These are phyloP conservation scores for Ostrea denselamellosa DNA, from an alignment of 1,140 invertebrate species.

Conservation along the genomic window DNA sequence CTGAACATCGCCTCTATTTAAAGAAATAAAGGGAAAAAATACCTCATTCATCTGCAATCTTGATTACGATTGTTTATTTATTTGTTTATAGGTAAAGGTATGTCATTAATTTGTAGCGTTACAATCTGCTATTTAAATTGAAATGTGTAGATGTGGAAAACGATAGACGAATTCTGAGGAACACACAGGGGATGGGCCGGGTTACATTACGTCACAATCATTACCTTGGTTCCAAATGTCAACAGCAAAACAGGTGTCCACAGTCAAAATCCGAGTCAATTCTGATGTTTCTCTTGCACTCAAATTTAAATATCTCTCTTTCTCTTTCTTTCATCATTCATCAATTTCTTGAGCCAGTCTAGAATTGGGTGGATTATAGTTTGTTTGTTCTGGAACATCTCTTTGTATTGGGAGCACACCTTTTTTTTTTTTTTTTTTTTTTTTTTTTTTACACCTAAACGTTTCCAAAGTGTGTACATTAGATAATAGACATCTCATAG, in stretches of 20 bases:
- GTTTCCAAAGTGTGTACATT: not conserved
- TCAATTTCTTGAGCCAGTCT: not conserved
- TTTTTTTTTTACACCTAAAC: not conserved
- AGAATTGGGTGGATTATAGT: not conserved
- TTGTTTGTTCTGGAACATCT: conserved; percentile 6
- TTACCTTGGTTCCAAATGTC: conserved; percentile 24
- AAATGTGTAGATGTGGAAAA: not conserved
- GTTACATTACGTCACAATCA: not conserved
- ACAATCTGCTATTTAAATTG: conserved; percentile 20
- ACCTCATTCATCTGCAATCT: conserved; percentile 16
- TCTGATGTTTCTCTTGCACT: not conserved
- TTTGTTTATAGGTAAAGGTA: conserved; percentile 26
- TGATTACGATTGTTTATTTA: conserved; percentile 9
- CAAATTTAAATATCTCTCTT: too few relatives aligned
- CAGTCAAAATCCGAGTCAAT: not conserved
- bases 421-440: too few relatives aligned
- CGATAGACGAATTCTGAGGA: not conserved
- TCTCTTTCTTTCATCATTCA: too few relatives aligned
- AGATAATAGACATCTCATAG: not conserved
- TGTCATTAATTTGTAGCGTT: conserved; percentile 14
- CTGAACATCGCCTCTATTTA: not conserved
- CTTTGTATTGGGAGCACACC: too few relatives aligned
- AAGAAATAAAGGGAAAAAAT: not conserved
- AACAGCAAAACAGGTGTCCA: not conserved
- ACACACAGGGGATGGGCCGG: not conserved